Base-by-base conservation (phyloP, 2,888 invertebrate genomes). In the Barypeithes pellucidus region DNA sequence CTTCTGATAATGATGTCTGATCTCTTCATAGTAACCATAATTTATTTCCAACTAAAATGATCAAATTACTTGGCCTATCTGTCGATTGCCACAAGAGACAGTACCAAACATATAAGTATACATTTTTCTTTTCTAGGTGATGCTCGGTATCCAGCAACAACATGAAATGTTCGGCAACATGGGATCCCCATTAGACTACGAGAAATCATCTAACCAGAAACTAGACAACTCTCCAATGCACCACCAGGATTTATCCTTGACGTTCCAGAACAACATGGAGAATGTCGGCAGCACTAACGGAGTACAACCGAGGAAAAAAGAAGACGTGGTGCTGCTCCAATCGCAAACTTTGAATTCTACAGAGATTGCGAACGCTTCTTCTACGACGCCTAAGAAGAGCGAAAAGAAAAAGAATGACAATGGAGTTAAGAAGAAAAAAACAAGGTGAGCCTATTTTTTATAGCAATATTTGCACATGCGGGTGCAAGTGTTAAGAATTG, bases 341-440 rank as follows among this genome's bases (percentile, higher is more conserved):
- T 86, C 86, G 24, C 87, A 87, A 75, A 87, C 77, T 59, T 36
- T 77, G 12, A 80, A 77, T 78, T 84, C 77, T 70, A 82, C 77
- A 67, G 87, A 82, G 80, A 84, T 81, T 75, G 73, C 59, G 7
- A 67, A 72, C n/a, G 69, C 69, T 22, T 82, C 87, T 16, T 84
- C 85, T 0, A 85, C 88, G 8, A 86, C 89, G 9, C 87, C 89
- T 5, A 82, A 83, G 9, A 89, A 88, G 81, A 90, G 90, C 76
- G 93, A 91, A 82, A 92, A 93, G 80, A 94, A 93, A 82, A 93
- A 95, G 86, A 95, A 95, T 85, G 90, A 89, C 80, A 94, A 94
- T 84, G 94, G 94, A 59, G 94, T 95, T 41, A 96, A 96, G 85
- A 96, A 96, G 87, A 96, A 96, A 87, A 96, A 96, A 88, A 96